phyloP scores from a whole-genome alignment of 2,113 vertebrate genomes.

The Istiophorus platypterus region DNA sequence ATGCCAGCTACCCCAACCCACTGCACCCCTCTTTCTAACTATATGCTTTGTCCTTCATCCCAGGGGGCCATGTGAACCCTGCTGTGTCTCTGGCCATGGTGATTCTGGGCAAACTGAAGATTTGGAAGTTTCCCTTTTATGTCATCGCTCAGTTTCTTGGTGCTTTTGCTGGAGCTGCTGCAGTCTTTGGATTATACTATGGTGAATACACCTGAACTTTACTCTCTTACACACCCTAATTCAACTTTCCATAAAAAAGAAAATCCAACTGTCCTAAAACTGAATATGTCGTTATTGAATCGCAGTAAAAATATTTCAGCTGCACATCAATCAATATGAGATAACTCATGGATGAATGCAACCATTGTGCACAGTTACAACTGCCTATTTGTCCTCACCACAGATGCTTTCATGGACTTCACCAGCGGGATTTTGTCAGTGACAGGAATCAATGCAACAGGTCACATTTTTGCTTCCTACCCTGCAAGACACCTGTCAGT shows the following conservation, averaged over 20 bases:
- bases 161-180: constrained; percentile 91
- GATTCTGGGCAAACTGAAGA: constrained; percentile 91
- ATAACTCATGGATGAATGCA: neutral
- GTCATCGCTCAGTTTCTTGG: constrained; percentile 93
- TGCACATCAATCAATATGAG: neutral
- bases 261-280: neutral
- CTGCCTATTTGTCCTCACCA: constrained; percentile 42
- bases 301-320: neutral
- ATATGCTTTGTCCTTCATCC: constrained; percentile 58
- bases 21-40: constrained; percentile 39
- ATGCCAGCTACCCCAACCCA: constrained; percentile 42
- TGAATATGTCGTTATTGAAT: neutral
- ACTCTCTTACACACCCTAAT: neutral
- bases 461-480: constrained; percentile 96
- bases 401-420: constrained; percentile 93
- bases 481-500: constrained; percentile 90
- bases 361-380: neutral
- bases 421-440: constrained; percentile 90
- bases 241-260: neutral
- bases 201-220: constrained; percentile 80
- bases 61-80: constrained; percentile 95
- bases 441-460: constrained; percentile 93
- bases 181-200: constrained; percentile 94
- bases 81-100: constrained; percentile 95
- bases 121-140: constrained; percentile 94